Evolutionary conservation across 2,797 vertebrate genomes (phyloP).

Genomic region (Coranthus polyacanthus): DNA sequence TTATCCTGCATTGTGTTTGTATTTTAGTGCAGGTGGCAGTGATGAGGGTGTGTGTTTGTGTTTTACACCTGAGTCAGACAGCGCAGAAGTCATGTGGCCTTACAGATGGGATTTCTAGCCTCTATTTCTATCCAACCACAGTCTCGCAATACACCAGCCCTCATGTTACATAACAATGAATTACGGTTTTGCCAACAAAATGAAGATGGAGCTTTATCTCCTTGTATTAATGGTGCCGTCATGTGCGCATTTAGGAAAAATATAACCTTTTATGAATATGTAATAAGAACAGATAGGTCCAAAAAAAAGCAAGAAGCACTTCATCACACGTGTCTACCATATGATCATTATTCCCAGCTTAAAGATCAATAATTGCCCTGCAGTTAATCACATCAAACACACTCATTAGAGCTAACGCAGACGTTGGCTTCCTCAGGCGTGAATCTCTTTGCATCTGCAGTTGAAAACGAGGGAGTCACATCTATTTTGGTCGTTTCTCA

Average conservation of each 20-base stretch:
- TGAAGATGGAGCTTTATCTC: too few species aligned
- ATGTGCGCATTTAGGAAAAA: too few species aligned
- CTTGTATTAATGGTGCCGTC: too few species aligned
- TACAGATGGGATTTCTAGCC: slow-evolving; percentile 43
- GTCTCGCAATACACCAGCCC: background rate
- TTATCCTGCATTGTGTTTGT: background rate
- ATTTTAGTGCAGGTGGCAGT: slow-evolving; percentile 25
- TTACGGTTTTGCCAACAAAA: background rate
- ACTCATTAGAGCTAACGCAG: slow-evolving; percentile 63
- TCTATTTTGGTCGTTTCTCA: background rate
- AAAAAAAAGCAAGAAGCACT: slow-evolving; percentile 3
- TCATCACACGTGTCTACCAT: slow-evolving; percentile 13
- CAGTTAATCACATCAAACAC: slow-evolving; percentile 78
- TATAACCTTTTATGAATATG: slow-evolving; percentile 15
- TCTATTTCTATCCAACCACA: slow-evolving; percentile 24
- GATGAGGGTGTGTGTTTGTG: slow-evolving; percentile 10
- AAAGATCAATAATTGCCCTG: slow-evolving; percentile 76
- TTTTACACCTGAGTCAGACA: slow-evolving; percentile 37
- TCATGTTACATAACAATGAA: background rate
- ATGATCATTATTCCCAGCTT: slow-evolving; percentile 38
- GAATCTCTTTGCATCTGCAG: slow-evolving; percentile 34
- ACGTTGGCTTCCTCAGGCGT: slow-evolving; percentile 22
- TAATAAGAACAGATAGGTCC: background rate
- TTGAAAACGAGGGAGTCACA: background rate
- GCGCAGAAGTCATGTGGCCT: slow-evolving; percentile 6